phyloP scores from a whole-genome alignment of 2,113 vertebrate species.

The Thalassoma bifasciatum region DNA sequence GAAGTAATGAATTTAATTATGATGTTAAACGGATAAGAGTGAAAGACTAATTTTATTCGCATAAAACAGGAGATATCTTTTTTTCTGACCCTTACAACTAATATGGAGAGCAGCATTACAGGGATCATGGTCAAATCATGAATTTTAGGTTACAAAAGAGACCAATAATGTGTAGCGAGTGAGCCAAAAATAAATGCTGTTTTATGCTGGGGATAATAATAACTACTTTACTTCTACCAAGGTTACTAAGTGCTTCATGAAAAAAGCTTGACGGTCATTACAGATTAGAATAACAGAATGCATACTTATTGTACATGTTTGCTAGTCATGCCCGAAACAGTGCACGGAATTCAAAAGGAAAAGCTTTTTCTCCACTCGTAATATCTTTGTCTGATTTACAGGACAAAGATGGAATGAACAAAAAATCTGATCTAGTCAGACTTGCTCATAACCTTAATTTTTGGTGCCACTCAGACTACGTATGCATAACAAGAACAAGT shows the following conservation, averaged over 20 bases:
- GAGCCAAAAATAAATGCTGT: no score
- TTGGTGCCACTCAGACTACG: background rate
- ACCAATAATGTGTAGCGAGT: no score
- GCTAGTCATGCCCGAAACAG: background rate
- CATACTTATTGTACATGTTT: no score
- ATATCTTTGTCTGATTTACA: background rate
- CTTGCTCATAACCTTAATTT: background rate
- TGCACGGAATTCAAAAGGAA: background rate
- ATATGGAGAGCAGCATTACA: background rate
- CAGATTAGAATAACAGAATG: no score
- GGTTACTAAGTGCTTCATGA: no score
- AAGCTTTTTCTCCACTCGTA: conserved; percentile 2
- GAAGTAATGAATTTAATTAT: conserved; percentile 11
- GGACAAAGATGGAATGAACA: background rate
- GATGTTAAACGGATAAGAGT: conserved; percentile 22
- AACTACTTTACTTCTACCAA: no score
- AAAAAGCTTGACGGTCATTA: no score
- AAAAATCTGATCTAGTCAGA: background rate
- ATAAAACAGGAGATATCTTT: background rate
- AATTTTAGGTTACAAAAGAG: no score
- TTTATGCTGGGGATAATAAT: no score
- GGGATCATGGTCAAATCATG: no score
- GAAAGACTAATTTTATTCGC: background rate
- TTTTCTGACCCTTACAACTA: background rate
- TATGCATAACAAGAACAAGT: background rate